Evolutionary conservation across 2,888 invertebrate genomes (phyloP).

Genomic region (Oxycera nigricornis): DNA sequence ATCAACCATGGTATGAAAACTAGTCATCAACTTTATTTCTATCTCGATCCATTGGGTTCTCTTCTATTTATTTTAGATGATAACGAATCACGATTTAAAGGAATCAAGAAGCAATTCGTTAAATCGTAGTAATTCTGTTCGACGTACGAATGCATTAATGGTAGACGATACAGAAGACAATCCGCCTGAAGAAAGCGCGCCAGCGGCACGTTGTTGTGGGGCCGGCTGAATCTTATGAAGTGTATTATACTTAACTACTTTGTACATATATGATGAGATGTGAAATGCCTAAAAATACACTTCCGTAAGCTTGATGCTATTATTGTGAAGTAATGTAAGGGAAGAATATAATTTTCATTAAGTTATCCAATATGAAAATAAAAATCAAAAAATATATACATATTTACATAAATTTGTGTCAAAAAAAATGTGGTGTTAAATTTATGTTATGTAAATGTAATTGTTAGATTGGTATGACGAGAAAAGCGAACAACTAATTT

Average conservation of each 20-base stretch:
- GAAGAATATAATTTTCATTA: neutral
- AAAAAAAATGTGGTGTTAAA: neutral
- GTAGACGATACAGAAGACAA: conserved; percentile 50
- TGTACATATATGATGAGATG: conserved; percentile 14
- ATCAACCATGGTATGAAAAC: conserved; percentile 79
- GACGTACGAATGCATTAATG: conserved; percentile 49
- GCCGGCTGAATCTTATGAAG: conserved; percentile 44
- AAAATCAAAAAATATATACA: neutral
- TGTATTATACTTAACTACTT: neutral
- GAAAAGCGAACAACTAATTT: neutral
- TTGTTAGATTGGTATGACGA: too few relatives aligned
- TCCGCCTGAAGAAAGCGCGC: conserved; percentile 39
- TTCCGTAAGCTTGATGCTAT: neutral
- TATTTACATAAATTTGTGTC: neutral
- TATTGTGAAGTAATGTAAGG: neutral
- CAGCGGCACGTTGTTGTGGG: conserved; percentile 47
- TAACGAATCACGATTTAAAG: conserved; percentile 45
- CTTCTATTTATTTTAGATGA: conserved; percentile 44
- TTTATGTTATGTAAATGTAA: neutral
- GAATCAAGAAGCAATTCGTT: conserved; percentile 45
- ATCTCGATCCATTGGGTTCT: neutral
- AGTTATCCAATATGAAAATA: neutral
- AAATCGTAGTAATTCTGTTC: conserved; percentile 49
- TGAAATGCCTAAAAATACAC: conserved; percentile 17
- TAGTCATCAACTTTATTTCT: conserved; percentile 6